Conservation (phyloP, 2,113 vertebrate species). For the Leptocoma aspasia region DNA sequence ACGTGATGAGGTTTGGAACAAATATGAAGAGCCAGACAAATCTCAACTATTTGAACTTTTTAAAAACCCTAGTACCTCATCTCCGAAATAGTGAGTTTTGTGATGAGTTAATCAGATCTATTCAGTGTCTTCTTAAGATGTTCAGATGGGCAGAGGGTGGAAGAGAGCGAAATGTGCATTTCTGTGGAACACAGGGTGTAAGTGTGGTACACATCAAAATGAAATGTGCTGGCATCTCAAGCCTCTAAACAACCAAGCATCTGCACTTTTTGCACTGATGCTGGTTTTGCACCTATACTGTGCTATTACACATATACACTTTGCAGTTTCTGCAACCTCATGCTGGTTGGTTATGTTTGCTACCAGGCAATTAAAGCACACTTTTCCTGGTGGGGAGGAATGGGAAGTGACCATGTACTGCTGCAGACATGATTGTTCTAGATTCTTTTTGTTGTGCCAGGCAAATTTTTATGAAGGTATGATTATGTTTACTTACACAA, state of each 20-base stretch:
- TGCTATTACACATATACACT: neutral
- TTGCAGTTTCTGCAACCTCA: neutral
- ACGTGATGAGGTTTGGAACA: neutral
- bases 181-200: neutral
- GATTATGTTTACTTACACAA: neutral
- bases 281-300: neutral
- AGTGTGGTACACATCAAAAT: neutral
- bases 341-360: neutral
- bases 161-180: rapidly evolving
- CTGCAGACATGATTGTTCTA: neutral
- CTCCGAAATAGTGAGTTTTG: neutral
- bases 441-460: neutral
- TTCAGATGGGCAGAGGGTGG: neutral
- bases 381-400: neutral
- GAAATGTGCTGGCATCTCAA: neutral
- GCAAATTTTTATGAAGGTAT: neutral
- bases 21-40: neutral
- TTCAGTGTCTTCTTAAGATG: neutral
- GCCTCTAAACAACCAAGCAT: neutral
- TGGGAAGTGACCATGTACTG: neutral
- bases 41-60: neutral
- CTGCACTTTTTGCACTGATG: neutral
- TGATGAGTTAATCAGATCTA: neutral
- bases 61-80: neutral
- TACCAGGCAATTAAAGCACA: neutral